phyloP scores from a whole-genome alignment of 2,113 vertebrate species.

The Cyphomyrus plagiostoma region DNA sequence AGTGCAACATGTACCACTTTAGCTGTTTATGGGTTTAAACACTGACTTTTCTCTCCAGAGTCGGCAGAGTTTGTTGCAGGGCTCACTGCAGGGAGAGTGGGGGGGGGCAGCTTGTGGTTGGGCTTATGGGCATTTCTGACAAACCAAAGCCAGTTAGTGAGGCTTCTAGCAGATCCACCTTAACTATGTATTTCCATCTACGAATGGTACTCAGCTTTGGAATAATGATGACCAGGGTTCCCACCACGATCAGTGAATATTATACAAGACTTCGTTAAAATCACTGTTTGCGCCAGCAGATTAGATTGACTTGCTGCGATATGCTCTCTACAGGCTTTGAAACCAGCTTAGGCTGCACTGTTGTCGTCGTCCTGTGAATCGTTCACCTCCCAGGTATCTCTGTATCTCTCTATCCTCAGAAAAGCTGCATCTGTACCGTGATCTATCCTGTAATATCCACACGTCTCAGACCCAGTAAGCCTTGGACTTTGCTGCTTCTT shows the following conservation, averaged over 20 bases:
- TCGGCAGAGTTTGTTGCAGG: background rate
- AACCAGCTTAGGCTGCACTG: background rate
- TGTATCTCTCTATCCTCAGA: background rate
- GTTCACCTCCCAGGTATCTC: background rate
- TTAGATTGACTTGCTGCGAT: background rate
- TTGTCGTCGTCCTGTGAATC: background rate
- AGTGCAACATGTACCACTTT: background rate
- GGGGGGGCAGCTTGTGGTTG: background rate
- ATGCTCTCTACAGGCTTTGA: background rate
- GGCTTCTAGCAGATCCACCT: background rate
- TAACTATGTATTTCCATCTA: background rate
- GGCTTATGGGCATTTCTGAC: background rate
- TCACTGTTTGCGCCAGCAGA: background rate
- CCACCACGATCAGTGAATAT: background rate
- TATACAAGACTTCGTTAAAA: background rate
- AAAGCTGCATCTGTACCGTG: background rate
- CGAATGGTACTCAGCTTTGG: background rate
- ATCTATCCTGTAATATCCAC: background rate
- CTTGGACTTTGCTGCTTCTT: background rate
- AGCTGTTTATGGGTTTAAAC: background rate
- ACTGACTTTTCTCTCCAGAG: background rate
- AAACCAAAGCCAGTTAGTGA: background rate
- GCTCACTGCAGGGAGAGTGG: background rate
- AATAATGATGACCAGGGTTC: background rate
- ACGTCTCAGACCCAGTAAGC: background rate